A percentile compares a stretch with the other conserved stretches of the same genome.
These are phyloP conservation scores for Agrochola litura DNA, from an alignment of 2,888 invertebrate genomes.

Conservation along the genomic window DNA sequence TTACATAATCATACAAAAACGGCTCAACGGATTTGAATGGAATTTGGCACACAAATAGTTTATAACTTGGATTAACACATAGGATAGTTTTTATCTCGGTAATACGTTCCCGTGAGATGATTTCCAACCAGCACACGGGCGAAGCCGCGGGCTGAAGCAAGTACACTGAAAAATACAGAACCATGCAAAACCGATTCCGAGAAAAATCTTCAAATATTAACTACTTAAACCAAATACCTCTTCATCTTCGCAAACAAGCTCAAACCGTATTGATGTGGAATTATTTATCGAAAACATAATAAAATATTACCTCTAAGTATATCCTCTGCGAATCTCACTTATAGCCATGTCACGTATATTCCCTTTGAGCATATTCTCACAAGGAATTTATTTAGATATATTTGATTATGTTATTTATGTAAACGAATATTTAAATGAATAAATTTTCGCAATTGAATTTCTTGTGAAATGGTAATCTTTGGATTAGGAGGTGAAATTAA, in stretches of 20 bases:
- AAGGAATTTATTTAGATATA: conserved; percentile 46
- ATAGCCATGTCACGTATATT: conserved; percentile 23
- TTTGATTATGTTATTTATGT: conserved; percentile 54
- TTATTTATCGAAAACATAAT: conserved; percentile 50
- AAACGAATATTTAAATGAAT: conserved; percentile 48
- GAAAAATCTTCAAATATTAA: neutral
- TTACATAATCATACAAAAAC: no score
- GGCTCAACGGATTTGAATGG: no score
- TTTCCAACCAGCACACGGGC: no score
- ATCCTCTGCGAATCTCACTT: conserved; percentile 20
- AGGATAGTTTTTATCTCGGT: no score
- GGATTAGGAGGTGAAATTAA: conserved; percentile 15
- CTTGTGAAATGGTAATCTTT: conserved; percentile 43
- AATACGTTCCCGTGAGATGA: no score
- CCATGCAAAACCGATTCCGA: neutral
- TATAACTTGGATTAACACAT: no score
- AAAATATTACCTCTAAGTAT: conserved; percentile 11
- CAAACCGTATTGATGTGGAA: conserved; percentile 26
- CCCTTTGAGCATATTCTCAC: conserved; percentile 41
- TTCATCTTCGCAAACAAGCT: conserved; percentile 15
- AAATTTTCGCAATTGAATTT: conserved; percentile 34
- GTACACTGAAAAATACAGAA: neutral
- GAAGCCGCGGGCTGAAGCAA: no score
- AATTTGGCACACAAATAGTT: no score
- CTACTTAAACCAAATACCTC: conserved; percentile 19